A percentile compares a stretch with the other conserved stretches of the same genome.
phyloP scores from a whole-genome alignment of 2,113 vertebrate species.

The Tringa solitaria region DNA sequence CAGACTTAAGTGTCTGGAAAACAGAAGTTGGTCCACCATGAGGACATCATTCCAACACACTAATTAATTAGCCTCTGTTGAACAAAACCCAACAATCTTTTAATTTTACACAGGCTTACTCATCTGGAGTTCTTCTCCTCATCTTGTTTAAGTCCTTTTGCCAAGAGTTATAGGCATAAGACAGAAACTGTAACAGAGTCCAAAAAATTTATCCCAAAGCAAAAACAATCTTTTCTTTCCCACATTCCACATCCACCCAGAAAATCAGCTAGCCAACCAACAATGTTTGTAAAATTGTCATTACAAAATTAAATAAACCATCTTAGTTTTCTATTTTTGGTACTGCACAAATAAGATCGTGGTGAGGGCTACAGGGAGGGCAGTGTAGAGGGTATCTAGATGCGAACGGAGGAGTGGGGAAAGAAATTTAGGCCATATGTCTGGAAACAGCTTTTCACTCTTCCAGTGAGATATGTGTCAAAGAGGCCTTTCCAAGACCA shows the following conservation, averaged over 20 bases:
- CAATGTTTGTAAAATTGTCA: not conserved
- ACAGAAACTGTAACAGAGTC: not conserved
- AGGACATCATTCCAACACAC: not conserved
- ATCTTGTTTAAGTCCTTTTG: conserved; percentile 37
- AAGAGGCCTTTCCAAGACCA: not conserved
- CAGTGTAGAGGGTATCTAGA: not conserved
- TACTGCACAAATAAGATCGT: not conserved
- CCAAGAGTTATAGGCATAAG: conserved; percentile 31
- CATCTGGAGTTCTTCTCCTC: not conserved
- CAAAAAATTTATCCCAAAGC: not conserved
- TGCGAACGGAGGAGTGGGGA: not conserved
- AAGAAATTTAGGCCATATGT: not conserved
- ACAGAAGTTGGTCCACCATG: not conserved
- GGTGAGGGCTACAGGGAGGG: not conserved
- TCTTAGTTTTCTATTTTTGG: not conserved
- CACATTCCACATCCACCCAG: not conserved
- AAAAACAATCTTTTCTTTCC: conserved; percentile 11
- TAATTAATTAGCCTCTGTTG: not conserved
- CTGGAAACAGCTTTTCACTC: not conserved
- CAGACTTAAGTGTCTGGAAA: not conserved
- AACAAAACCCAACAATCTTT: not conserved
- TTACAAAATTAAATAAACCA: not conserved
- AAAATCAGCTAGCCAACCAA: not conserved
- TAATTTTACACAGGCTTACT: not conserved
- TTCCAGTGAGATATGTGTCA: not conserved